Base-by-base conservation (phyloP, 1,140 invertebrate species). In the Laupala kohalensis region DNA sequence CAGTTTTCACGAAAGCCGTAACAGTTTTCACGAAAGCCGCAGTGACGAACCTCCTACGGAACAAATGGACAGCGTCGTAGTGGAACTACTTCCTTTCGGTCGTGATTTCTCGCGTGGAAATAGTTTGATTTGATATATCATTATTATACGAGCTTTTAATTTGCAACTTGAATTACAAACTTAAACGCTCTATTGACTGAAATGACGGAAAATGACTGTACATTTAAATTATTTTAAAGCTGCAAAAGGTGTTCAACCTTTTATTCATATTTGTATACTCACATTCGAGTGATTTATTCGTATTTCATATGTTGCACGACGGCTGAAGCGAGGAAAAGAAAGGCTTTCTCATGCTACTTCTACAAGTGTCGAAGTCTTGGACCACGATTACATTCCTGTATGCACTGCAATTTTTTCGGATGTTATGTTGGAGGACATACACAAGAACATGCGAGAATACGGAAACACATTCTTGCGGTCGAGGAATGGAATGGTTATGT, bases 401-500 rank as follows among this genome's bases (percentile, higher is more conserved):
- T 97, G 26, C 90, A 94, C 74, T 97, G 95, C 83, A 92, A 95
- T 74, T 95, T 88, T 81, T 94, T 97, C 81, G 94, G 92, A 25
- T 97, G 95, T 79, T 92, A 92, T 75, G 85, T 82, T 67, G 85
- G 87, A 30, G 84, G 84, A 70, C 94, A 96, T 78, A 93, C 96
- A 75, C 89, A 93, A 77, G 89, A 93, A 69, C 95, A 97, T 84
- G 87, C 89, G 30, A 89, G 88, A 78, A 83, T 84, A 15, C 90
- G 91, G 76, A 90, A 91, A 78, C 94, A 96, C 82, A 87, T 87
- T 77, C 83, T 96, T 84, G 89, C 93, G 72, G 85, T 97, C 73
- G 95, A 98, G 79, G 37, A 94, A 94, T 81, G 96, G 95, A 65
- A 90, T 93, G 78, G 85, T 98, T n/a, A 91, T 91, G 80, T 99